A percentile compares a stretch with the other conserved stretches of the same genome.
Evolutionary conservation across 2,888 invertebrate genomes (phyloP).

Genomic region (Scaptomyza reducta): DNA sequence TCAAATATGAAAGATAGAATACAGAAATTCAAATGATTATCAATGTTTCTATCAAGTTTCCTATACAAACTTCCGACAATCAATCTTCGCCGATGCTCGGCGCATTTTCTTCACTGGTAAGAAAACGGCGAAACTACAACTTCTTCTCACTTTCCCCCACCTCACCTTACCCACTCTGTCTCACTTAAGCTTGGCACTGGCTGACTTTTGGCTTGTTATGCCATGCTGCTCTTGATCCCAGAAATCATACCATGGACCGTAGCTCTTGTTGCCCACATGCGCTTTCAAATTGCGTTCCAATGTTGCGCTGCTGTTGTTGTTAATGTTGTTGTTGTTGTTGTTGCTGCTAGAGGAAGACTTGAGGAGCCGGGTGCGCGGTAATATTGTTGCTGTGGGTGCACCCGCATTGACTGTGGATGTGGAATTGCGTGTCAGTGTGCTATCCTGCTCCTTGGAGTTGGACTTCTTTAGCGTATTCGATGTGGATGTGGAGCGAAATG

Average conservation of each 20-base stretch:
- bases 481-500: slow-evolving; percentile 84
- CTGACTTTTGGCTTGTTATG: slow-evolving; percentile 57
- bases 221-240: slow-evolving; percentile 86
- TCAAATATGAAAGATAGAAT: not conserved
- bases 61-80: not conserved
- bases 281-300: slow-evolving; percentile 68
- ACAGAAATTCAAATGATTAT: not conserved
- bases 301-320: slow-evolving; percentile 72
- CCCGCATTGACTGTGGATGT: slow-evolving; percentile 84
- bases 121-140: slow-evolving; percentile 74
- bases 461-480: slow-evolving; percentile 82
- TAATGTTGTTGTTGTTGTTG: slow-evolving; percentile 55
- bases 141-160: slow-evolving; percentile 13
- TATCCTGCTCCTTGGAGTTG: slow-evolving; percentile 79
- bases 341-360: slow-evolving; percentile 69
- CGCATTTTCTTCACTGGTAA: slow-evolving; percentile 80
- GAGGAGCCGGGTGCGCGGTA: slow-evolving; percentile 82
- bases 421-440: slow-evolving; percentile 85
- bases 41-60: not conserved
- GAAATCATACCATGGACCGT: slow-evolving; percentile 95
- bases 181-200: slow-evolving; percentile 68
- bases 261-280: slow-evolving; percentile 86
- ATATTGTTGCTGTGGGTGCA: slow-evolving; percentile 81
- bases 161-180: not conserved
- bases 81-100: slow-evolving; percentile 48